These are phyloP conservation scores for Lineus longissimus DNA, from an alignment of 1,140 invertebrate species.

Conservation along the genomic window DNA sequence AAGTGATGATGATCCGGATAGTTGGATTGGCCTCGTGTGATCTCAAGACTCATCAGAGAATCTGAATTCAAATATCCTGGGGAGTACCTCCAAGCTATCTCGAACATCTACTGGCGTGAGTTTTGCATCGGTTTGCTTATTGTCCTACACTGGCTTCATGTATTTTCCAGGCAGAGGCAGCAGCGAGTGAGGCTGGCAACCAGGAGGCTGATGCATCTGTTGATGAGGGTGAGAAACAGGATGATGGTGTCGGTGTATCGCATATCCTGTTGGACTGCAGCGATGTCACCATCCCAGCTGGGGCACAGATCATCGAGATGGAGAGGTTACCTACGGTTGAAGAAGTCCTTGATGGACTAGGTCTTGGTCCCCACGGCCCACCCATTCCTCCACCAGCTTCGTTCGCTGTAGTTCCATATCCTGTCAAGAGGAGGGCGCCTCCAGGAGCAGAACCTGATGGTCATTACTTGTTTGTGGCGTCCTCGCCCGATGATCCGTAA, in stretches of 20 bases:
- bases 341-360: constrained; percentile 52
- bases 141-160: too few relatives aligned
- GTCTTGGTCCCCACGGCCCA: constrained; percentile 51
- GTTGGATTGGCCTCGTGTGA: too few relatives aligned
- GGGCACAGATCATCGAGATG: neutral
- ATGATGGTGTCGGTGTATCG: constrained; percentile 40
- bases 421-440: constrained; percentile 47
- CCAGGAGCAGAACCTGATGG: constrained; percentile 36
- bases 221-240: constrained; percentile 27
- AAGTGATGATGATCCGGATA: too few relatives aligned
- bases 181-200: constrained; percentile 21
- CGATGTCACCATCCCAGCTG: constrained; percentile 22
- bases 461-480: constrained; percentile 49
- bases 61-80: too few relatives aligned
- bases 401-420: constrained; percentile 52
- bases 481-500: constrained; percentile 30
- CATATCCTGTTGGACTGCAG: constrained; percentile 43
- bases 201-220: constrained; percentile 23
- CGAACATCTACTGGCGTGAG: too few relatives aligned
- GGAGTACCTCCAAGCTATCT: too few relatives aligned
- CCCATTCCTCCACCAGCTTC: constrained; percentile 49
- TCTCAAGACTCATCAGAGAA: too few relatives aligned
- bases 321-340: constrained; percentile 30
- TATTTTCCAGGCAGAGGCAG: constrained; percentile 10
- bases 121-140: too few relatives aligned